Conservation (phyloP, 2,797 vertebrate genomes). For the Sebastes flavidus region DNA sequence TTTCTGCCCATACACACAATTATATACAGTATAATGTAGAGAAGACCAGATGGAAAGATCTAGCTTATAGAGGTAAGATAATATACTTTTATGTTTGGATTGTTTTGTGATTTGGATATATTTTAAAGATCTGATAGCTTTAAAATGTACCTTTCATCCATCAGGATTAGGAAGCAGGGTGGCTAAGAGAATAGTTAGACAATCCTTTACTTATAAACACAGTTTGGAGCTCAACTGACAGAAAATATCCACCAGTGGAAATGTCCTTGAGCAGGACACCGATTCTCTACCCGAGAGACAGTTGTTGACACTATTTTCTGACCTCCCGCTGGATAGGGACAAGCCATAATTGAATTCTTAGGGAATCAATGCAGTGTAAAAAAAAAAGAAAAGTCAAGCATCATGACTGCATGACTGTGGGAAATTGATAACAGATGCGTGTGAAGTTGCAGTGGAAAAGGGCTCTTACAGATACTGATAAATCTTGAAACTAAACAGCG, state of each 20-base stretch:
- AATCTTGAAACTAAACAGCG: neutral
- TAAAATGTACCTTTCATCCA: neutral
- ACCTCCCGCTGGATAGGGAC: conserved; percentile 12
- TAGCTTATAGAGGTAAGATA: neutral
- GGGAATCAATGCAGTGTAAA: conserved; percentile 20
- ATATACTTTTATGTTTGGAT: neutral
- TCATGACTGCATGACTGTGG: conserved; percentile 9
- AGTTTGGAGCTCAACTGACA: conserved; percentile 16
- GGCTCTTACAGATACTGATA: neutral
- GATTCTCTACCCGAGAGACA: conserved; percentile 16
- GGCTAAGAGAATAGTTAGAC: neutral
- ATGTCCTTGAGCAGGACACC: conserved; percentile 35
- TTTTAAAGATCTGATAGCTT: neutral
- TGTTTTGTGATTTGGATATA: neutral
- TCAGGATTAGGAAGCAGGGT: neutral
- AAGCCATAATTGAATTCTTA: conserved; percentile 38
- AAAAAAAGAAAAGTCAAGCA: conserved; percentile 9
- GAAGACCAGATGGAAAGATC: neutral
- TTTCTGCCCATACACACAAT: too few relatives aligned
- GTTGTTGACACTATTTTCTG: conserved; percentile 29
- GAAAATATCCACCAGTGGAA: conserved; percentile 3
- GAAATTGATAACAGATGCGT: conserved; percentile 25
- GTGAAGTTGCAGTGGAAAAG: neutral
- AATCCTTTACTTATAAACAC: neutral
- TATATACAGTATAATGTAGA: neutral